These are phyloP conservation scores for Streblospio benedicti DNA, from an alignment of 1,140 invertebrate genomes.

Conservation along the genomic window DNA sequence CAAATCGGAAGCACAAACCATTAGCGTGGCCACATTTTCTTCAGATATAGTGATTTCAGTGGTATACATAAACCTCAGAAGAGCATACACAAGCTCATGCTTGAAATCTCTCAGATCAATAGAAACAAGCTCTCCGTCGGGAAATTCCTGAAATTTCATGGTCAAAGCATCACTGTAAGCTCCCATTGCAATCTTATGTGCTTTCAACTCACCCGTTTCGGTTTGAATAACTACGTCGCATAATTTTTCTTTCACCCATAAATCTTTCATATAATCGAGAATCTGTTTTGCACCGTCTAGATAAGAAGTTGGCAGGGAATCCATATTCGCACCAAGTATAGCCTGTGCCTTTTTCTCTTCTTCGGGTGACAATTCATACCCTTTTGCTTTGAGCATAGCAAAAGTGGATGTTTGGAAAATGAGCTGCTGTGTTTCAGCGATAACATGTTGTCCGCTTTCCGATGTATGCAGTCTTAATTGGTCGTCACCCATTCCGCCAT, in stretches of 20 bases:
- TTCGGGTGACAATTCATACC: no score
- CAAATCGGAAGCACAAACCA: constrained; percentile 14
- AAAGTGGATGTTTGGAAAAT: no score
- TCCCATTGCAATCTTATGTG: constrained; percentile 17
- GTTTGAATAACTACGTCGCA: constrained; percentile 17
- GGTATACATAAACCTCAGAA: constrained; percentile 20
- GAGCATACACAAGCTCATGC: constrained; percentile 9
- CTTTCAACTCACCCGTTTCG: constrained; percentile 12
- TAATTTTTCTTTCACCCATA: constrained; percentile 16
- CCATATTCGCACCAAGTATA: no score
- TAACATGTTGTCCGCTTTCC: no score
- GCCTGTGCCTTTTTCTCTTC: no score
- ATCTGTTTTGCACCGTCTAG: constrained; percentile 4
- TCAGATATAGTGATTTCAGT: constrained; percentile 16
- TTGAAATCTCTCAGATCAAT: constrained; percentile 18
- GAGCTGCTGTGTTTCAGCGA: no score
- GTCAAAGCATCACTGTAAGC: constrained; percentile 15
- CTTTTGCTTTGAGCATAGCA: no score
- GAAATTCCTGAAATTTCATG: constrained; percentile 6
- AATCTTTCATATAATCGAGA: constrained; percentile 10
- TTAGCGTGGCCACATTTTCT: constrained; percentile 13
- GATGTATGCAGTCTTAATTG: no score
- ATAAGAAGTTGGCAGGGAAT: no score
- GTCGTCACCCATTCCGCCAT: no score
- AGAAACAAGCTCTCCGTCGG: constrained; percentile 1